Evolutionary conservation across 64 coral and sea anemone species (phyloP).

Genomic region (Actinia equina): DNA sequence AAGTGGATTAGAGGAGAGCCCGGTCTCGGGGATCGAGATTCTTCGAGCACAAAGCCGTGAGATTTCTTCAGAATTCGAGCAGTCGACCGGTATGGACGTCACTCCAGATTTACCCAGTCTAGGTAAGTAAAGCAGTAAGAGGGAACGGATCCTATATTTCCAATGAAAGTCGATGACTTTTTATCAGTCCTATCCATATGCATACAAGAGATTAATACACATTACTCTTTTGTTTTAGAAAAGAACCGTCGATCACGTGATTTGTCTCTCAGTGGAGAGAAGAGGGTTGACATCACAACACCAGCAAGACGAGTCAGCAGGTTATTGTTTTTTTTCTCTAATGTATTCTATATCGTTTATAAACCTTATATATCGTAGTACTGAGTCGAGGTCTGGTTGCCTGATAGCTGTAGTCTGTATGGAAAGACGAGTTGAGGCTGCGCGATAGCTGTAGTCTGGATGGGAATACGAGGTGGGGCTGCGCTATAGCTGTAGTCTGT

Average conservation of each 20-base stretch:
- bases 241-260: constrained; percentile 19
- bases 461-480: not conserved
- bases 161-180: no score
- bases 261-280: constrained; percentile 6
- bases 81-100: not conserved
- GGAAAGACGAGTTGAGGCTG: not conserved
- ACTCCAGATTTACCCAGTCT: constrained; percentile 6
- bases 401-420: no score
- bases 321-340: not conserved
- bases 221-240: not conserved
- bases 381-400: no score
- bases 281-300: not conserved
- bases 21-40: constrained; percentile 12
- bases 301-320: not conserved
- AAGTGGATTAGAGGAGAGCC: constrained; percentile 5
- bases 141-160: no score
- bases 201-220: not conserved
- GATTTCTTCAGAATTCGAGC: constrained; percentile 20
- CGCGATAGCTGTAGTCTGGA: not conserved
- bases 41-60: constrained; percentile 19
- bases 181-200: not conserved
- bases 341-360: no score
- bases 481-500: no score
- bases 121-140: not conserved
- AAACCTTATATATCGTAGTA: no score